Evolutionary conservation across 2,888 invertebrate genomes (phyloP).

Genomic region (Apeira syringaria): DNA sequence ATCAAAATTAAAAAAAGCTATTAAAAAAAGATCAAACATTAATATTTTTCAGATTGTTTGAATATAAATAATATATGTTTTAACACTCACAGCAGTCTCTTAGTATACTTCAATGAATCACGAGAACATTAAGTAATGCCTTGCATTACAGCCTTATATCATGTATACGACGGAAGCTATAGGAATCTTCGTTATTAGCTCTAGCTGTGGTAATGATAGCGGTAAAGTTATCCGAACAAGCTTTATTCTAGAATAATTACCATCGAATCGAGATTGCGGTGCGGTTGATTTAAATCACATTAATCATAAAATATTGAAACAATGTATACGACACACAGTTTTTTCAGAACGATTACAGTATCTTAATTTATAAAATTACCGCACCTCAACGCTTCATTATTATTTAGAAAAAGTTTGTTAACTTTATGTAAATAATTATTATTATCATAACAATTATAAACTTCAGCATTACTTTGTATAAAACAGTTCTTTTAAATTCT

Average conservation of each 20-base stretch:
- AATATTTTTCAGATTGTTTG: too few relatives aligned
- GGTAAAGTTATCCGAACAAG: constrained; percentile 51
- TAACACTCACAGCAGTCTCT: constrained; percentile 40
- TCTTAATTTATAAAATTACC: constrained; percentile 32
- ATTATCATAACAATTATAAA: constrained; percentile 51
- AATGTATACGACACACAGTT: background rate
- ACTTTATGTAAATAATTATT: constrained; percentile 74
- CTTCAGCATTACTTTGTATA: constrained; percentile 35
- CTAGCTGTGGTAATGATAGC: constrained; percentile 54
- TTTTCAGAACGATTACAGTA: constrained; percentile 1
- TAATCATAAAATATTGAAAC: constrained; percentile 1
- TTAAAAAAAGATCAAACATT: too few relatives aligned
- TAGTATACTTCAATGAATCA: constrained; percentile 43
- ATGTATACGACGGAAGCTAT: constrained; percentile 85
- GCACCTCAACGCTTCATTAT: constrained; percentile 45
- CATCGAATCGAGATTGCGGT: constrained; percentile 46
- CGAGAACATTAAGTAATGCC: constrained; percentile 70
- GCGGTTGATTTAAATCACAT: constrained; percentile 38
- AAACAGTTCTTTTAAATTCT: constrained; percentile 38
- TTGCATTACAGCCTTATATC: constrained; percentile 86
- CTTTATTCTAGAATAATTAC: constrained; percentile 76
- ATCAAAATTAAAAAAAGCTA: too few relatives aligned
- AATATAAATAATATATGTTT: constrained; percentile 6
- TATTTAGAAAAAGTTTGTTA: constrained; percentile 58
- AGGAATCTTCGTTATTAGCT: constrained; percentile 48